phyloP scores from a whole-genome alignment of 2,113 vertebrate genomes.

The human region DNA sequence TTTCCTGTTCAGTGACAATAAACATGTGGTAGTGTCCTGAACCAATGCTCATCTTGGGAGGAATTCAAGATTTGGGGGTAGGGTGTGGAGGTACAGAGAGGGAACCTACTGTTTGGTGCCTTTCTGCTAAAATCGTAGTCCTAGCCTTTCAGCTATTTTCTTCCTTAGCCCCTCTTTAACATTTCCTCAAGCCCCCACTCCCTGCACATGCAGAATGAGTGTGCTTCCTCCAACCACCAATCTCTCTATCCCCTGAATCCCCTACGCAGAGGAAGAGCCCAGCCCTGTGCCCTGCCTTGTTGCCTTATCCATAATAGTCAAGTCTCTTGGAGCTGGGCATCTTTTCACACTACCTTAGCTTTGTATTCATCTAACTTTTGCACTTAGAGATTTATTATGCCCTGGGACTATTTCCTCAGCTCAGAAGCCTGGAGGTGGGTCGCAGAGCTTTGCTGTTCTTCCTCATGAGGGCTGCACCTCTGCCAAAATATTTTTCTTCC shows the following conservation, averaged over 20 bases:
- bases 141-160: not conserved
- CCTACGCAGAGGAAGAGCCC: not conserved
- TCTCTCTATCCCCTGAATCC: not conserved
- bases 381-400: not conserved
- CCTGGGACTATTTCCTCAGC: not conserved
- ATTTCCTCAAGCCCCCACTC: fast-evolving
- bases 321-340: not conserved
- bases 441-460: not conserved
- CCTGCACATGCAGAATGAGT: not conserved
- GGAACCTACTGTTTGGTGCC: not conserved
- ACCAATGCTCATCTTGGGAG: not conserved
- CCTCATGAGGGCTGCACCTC: fast-evolving
- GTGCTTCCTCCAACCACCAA: fast-evolving
- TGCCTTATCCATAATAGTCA: not conserved
- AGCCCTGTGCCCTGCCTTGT: not conserved
- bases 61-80: not conserved
- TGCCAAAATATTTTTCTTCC: fast-evolving
- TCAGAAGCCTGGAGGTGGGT: not conserved
- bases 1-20: not conserved
- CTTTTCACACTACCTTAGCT: not conserved
- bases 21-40: not conserved
- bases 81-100: not conserved
- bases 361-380: not conserved
- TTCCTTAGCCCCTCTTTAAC: not conserved
- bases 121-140: not conserved